Evolutionary conservation across 1,140 invertebrate genomes (phyloP), one percentile per base, ranked within the genome.

Genomic region (Drosophila pectinifera): DNA sequence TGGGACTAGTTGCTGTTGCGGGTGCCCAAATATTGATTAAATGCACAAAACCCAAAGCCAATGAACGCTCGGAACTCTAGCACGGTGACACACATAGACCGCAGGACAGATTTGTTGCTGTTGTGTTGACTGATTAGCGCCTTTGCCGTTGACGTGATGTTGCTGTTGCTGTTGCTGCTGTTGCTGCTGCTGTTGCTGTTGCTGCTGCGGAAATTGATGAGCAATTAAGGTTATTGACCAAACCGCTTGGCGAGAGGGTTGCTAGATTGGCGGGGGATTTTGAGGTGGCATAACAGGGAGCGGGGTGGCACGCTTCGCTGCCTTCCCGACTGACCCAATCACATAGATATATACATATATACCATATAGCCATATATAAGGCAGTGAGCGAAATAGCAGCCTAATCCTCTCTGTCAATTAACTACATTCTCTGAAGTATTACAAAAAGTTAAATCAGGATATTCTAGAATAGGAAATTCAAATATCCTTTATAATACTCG

Each of bases 201-300:
- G 42, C 31, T 49, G 53, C 28, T 77, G 38, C 59, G 70, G 65
- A 81, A 81, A 86, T 81, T 86, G 82, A 78, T 86, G 82, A 86
- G 65, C 82, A 86, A 86, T 86, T 86, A 86, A 86, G 82, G 82
- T 86, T 86, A 82, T 86, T 86, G 82, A 88, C 82, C 82, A 86
- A 53, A 72, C 26, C 41, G 51, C 41, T 22, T 26, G 54, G 57
- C 48, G 42, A 48, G 28, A 63, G n/a, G 59, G 68, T 41, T 39
- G 34, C 42, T 59, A 16, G 8, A 8, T 51, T 39, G 5, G 11
- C 5, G 13, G n/a, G 14, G 34, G 31, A n/a, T 31, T 53, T 53
- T 2, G 36, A 14, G 36, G 31, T 34, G 31, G 31, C 10, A 11
- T 34, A 34, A 34, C 42, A 62, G 18, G 59, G 38, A 28, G 31